Base-by-base conservation (phyloP, 1,140 invertebrate species). In the Branchinecta lynchi region DNA sequence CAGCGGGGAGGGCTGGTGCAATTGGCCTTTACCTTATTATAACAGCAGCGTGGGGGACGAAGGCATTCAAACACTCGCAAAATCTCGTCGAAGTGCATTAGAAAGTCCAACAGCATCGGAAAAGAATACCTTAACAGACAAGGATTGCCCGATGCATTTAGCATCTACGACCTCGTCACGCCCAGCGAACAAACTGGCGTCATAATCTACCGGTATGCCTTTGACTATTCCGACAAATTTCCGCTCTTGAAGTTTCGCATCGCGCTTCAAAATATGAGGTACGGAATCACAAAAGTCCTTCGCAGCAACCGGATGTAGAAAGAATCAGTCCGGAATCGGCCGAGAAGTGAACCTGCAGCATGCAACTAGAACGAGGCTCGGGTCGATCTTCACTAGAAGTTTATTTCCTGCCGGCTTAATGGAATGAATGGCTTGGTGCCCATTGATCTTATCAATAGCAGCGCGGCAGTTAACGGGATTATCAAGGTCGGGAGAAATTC, bases 381-480 rank as follows among this genome's bases (percentile, higher is more conserved):
- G n/a, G 46, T 51, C 46, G n/a, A 51, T 51, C 9, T 51, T 9
- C 46, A 51, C 46, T 51, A 51, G n/a, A 51, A 51, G 46, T 51
- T 51, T 51, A 51, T 51, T 51, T 9, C 46, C 46, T 51, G 46
- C 9, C 46, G 46, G n/a, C 46, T 51, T 51, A n/a, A 51, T 51
- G n/a, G 46, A 51, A 51, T 51, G 46, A 51, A 51, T 51, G 46
- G 46, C 46, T 51, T 51, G 46, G 46, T 51, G 46, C n/a, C 46
- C 46, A 9, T 51, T 51, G 46, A 51, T 51, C n/a, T 51, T 9
- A 51, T 51, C 9, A 51, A 51, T 51, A n/a, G 46, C 46, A 51
- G 9, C 46, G 9, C 46, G 46, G 46, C n/a, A n/a, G 9, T 51
- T 51, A 9, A 51, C 46, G 46, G 46, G 46, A 51, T 51, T 51